These are phyloP conservation scores for Hartigia nigra DNA, from an alignment of 2,888 invertebrate genomes.

Conservation along the genomic window DNA sequence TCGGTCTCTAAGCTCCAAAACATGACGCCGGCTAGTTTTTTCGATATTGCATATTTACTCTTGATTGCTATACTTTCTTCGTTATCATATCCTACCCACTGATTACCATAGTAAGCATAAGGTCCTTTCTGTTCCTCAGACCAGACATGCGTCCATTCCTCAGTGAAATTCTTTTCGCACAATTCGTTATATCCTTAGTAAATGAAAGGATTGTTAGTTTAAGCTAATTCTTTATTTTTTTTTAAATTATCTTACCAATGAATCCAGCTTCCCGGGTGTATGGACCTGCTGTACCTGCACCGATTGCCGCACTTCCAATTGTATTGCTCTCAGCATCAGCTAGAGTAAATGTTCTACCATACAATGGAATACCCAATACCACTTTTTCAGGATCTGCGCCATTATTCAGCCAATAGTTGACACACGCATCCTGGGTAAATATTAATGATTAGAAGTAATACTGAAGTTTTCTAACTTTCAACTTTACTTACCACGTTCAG, in stretches of 20 bases:
- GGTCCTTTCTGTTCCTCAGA: constrained; percentile 65
- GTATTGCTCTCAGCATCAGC: constrained; percentile 62
- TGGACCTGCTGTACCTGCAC: constrained; percentile 73
- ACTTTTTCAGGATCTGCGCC: constrained; percentile 75
- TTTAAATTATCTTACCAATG: constrained; percentile 64
- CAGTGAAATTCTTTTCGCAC: constrained; percentile 49
- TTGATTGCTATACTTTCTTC: neutral
- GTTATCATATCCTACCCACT: constrained; percentile 55
- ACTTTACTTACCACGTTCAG: constrained; percentile 64
- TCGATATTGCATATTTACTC: neutral
- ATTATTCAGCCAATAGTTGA: constrained; percentile 69
- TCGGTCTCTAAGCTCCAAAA: constrained; percentile 3
- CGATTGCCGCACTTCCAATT: constrained; percentile 71
- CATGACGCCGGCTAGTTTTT: neutral
- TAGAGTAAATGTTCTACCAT: constrained; percentile 77
- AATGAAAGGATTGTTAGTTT: neutral
- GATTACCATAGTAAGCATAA: constrained; percentile 56
- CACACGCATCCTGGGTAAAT: constrained; percentile 64
- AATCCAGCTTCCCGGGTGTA: constrained; percentile 74
- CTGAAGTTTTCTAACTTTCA: neutral
- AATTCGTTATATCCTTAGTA: constrained; percentile 74
- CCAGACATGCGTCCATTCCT: constrained; percentile 58
- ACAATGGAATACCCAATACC: constrained; percentile 77
- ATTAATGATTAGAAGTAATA: constrained; percentile 4
- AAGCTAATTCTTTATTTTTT: neutral